Conservation (phyloP, 2,888 invertebrate species). For the Polydrusus pterygomalis region DNA sequence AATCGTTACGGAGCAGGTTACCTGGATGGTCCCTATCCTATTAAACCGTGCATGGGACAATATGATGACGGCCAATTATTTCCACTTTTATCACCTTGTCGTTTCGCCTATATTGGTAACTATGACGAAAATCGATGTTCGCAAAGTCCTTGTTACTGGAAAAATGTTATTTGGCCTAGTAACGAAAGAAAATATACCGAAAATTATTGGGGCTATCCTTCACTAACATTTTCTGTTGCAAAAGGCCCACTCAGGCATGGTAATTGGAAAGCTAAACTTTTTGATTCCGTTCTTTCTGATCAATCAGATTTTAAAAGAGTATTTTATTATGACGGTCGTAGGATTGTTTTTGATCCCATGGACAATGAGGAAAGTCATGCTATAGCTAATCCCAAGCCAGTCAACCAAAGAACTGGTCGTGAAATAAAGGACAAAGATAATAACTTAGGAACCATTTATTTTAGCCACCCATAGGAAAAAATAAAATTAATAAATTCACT, state of each 20-base stretch:
- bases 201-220: neutral
- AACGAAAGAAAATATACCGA: neutral
- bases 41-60: no score
- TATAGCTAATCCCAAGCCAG: neutral
- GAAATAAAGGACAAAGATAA: no score
- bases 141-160: no score
- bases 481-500: no score
- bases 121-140: neutral
- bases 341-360: neutral
- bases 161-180: slow-evolving; percentile 1
- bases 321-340: neutral
- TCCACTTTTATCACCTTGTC: neutral
- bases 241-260: neutral
- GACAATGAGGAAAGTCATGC: neutral
- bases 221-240: neutral
- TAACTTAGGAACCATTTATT: no score
- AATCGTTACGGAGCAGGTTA: slow-evolving; percentile 8
- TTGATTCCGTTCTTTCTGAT: neutral
- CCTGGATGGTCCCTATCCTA: neutral
- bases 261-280: neutral
- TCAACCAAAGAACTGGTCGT: no score
- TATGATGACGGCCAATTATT: neutral
- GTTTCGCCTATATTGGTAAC: neutral
- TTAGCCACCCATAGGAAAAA: no score
- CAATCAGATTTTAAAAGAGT: neutral